A percentile compares a stretch with the other conserved stretches of the same genome.
Conservation (phyloP, 2,888 invertebrate genomes). For the Pyrgus malvae region DNA sequence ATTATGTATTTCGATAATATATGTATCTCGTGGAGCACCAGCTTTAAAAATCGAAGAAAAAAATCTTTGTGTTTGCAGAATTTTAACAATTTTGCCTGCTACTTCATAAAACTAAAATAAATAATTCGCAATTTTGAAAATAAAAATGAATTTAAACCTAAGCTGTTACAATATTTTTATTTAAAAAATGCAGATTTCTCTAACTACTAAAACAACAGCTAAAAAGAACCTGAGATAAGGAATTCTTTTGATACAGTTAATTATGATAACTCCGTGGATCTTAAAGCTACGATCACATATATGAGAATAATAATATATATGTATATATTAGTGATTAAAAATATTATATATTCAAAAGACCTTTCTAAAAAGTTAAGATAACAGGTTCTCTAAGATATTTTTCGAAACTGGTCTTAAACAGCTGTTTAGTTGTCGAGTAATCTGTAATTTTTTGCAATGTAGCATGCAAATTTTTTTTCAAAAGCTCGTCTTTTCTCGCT, state of each 20-base stretch:
- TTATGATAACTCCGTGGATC: background rate
- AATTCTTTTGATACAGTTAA: background rate
- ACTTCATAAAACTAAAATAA: too few species aligned
- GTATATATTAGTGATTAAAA: conserved; percentile 15
- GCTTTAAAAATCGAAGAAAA: too few species aligned
- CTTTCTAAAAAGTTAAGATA: conserved; percentile 18
- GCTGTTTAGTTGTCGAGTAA: background rate
- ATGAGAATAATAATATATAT: background rate
- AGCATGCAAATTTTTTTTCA: conserved; percentile 3
- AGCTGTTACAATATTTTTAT: too few species aligned
- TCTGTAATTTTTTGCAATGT: background rate
- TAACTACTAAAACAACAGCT: too few species aligned
- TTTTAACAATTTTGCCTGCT: too few species aligned
- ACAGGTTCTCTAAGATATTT: conserved; percentile 11
- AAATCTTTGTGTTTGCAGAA: too few species aligned
- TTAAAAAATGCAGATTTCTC: background rate
- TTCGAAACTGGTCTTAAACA: conserved; percentile 12
- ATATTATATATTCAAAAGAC: conserved; percentile 18
- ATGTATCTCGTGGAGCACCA: too few species aligned
- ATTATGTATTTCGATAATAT: too few species aligned
- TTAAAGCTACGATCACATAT: background rate
- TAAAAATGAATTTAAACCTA: too few species aligned
- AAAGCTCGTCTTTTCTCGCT: conserved; percentile 7
- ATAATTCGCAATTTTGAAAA: too few species aligned
- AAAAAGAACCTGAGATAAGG: background rate